Evolutionary conservation across 2,797 vertebrate species (phyloP).

Genomic region (Typhlichthys subterraneus): DNA sequence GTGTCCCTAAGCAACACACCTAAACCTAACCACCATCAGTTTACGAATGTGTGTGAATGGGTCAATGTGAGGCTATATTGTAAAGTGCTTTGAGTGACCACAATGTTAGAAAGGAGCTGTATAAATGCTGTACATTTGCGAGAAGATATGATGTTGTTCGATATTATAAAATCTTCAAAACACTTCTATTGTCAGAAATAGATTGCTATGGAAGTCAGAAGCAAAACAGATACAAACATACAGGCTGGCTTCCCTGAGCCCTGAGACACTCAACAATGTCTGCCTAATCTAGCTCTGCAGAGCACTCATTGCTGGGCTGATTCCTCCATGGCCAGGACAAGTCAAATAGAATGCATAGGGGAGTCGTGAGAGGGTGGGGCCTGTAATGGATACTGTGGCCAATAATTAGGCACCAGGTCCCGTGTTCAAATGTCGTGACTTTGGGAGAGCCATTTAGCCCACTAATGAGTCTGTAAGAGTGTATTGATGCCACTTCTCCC

Average conservation of each 20-base stretch:
- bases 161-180: too few relatives aligned
- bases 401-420: slow-evolving; percentile 81
- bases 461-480: slow-evolving; percentile 84
- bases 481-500: slow-evolving; percentile 83
- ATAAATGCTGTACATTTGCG: too few relatives aligned
- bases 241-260: slow-evolving; percentile 38
- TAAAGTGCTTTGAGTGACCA: too few relatives aligned
- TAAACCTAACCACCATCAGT: too few relatives aligned
- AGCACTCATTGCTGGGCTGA: slow-evolving; percentile 73
- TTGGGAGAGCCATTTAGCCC: slow-evolving; percentile 81
- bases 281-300: slow-evolving; percentile 66
- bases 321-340: slow-evolving; percentile 46
- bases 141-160: too few relatives aligned
- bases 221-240: slow-evolving; percentile 40
- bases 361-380: slow-evolving; percentile 47
- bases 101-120: too few relatives aligned
- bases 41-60: too few relatives aligned
- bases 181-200: slow-evolving; percentile 12
- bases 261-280: slow-evolving; percentile 42
- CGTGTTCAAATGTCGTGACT: slow-evolving; percentile 82
- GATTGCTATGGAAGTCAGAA: slow-evolving; percentile 23
- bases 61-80: too few relatives aligned
- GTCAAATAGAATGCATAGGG: not conserved
- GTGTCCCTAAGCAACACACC: too few relatives aligned
- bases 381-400: slow-evolving; percentile 81